Base-by-base conservation (phyloP, 2,888 invertebrate genomes). In the Nephrotoma appendiculata region DNA sequence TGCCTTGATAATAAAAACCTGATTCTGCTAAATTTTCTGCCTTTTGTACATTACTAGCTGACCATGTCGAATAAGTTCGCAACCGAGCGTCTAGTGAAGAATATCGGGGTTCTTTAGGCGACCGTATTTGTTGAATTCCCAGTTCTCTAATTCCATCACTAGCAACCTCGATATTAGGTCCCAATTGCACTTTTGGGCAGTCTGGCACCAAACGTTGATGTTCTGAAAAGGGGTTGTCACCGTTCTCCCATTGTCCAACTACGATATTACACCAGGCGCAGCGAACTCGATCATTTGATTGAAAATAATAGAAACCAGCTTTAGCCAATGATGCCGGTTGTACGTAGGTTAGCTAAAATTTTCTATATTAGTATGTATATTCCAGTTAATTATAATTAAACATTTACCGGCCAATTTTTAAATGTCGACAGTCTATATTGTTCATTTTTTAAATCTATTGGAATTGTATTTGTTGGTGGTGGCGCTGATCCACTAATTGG, bases 271-370 rank as follows among this genome's bases (percentile, higher is more conserved):
- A 98, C 93, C 95, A 97, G 0, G 95, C 96, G 91, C 98, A 98
- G 88, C 95, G 94, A 0, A 97, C 95, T 90, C 94, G 92, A 90
- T 96, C 96, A 12, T 94, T 94, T 57, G 93, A 93, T 88, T 95
- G 94, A 2, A 95, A 92, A 89, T 96, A 98, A 90, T 95, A 98
- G 90, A 98, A 98, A 5, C 98, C 98, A 86, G 97, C 96, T 90
- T 93, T 94, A 0, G 97, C 97, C 88, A 98, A 92, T 6, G 94
- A 93, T 89, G 94, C 93, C 0, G 96, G 95, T 1, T 94, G 93
- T 31, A 98, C 90, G 86, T 91, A 90, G 6, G 91, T 71, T 11
- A 71, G 9, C 71, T 71, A 71, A 31, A 71, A 71, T 71, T 11
- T 41, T 41, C 6, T 48, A 31, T 19, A 48, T 52, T 41, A 42